phyloP scores from a whole-genome alignment of 1,140 invertebrate species.

The Ptiloglossa arizonensis region DNA sequence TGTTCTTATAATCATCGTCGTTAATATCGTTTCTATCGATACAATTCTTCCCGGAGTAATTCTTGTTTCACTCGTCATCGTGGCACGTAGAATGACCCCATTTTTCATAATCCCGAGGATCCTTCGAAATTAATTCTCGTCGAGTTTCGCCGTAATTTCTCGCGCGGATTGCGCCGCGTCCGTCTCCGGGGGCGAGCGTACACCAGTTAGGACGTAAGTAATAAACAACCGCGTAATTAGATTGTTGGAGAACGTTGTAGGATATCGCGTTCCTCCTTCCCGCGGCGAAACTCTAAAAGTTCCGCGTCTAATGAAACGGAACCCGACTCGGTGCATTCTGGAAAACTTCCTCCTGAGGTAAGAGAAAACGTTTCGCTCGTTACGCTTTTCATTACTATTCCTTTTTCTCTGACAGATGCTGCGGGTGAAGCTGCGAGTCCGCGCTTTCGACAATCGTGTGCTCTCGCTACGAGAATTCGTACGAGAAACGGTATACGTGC shows the following conservation, averaged over 20 bases:
- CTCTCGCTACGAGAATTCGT: too few relatives aligned
- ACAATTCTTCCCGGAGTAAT: too few relatives aligned
- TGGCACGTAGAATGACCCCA: too few relatives aligned
- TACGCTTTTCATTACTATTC: neutral
- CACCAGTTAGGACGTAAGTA: neutral
- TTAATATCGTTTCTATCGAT: too few relatives aligned
- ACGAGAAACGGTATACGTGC: too few relatives aligned
- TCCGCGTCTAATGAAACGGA: neutral
- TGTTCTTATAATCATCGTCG: too few relatives aligned
- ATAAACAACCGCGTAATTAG: neutral
- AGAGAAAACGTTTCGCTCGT: neutral
- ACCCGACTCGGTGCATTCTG: neutral
- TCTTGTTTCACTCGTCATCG: too few relatives aligned
- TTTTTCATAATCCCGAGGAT: neutral
- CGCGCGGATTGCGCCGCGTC: neutral
- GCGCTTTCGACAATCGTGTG: neutral
- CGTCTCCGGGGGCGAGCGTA: neutral
- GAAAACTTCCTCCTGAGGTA: neutral
- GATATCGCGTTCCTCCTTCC: neutral
- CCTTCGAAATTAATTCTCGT: too few relatives aligned
- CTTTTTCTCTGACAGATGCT: too few relatives aligned
- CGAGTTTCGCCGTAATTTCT: neutral
- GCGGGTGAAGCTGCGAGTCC: too few relatives aligned
- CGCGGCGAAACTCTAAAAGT: neutral
- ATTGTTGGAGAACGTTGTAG: neutral